phyloP scores from a whole-genome alignment of 2,888 invertebrate species.

The Frankliniella fusca region DNA sequence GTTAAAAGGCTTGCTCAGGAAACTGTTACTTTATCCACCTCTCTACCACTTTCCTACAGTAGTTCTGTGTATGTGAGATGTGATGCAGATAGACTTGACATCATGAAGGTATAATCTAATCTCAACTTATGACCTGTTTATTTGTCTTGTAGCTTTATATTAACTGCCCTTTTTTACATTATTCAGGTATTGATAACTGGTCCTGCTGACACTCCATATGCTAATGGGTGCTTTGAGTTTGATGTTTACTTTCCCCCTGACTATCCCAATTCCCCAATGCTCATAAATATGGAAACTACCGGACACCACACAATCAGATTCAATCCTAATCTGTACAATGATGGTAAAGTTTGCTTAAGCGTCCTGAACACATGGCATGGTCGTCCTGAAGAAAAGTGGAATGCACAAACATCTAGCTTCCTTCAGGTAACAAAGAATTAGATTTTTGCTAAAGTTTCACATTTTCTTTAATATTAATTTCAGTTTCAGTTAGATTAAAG shows the following conservation, averaged over 20 bases:
- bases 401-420: slow-evolving; percentile 91
- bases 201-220: slow-evolving; percentile 86
- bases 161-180: slow-evolving; percentile 6
- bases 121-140: not conserved
- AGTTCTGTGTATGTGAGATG: slow-evolving; percentile 93
- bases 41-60: slow-evolving; percentile 85
- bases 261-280: slow-evolving; percentile 79
- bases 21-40: slow-evolving; percentile 87
- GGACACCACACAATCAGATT: slow-evolving; percentile 84
- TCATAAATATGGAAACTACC: slow-evolving; percentile 85
- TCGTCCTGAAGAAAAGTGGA: slow-evolving; percentile 95
- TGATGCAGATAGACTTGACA: slow-evolving; percentile 88
- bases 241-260: slow-evolving; percentile 87
- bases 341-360: slow-evolving; percentile 92
- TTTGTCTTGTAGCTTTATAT: not conserved
- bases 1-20: slow-evolving; percentile 92
- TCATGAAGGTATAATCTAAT: slow-evolving; percentile 74
- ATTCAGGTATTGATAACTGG: slow-evolving; percentile 81
- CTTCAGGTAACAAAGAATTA: slow-evolving; percentile 62
- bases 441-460: not conserved
- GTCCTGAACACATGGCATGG: slow-evolving; percentile 97
- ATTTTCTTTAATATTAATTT: not conserved
- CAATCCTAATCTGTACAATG: slow-evolving; percentile 91
- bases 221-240: slow-evolving; percentile 86
- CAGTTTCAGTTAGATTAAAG: not conserved